Conservation (phyloP, 2,113 vertebrate genomes). For the Oenanthe oenanthe region DNA sequence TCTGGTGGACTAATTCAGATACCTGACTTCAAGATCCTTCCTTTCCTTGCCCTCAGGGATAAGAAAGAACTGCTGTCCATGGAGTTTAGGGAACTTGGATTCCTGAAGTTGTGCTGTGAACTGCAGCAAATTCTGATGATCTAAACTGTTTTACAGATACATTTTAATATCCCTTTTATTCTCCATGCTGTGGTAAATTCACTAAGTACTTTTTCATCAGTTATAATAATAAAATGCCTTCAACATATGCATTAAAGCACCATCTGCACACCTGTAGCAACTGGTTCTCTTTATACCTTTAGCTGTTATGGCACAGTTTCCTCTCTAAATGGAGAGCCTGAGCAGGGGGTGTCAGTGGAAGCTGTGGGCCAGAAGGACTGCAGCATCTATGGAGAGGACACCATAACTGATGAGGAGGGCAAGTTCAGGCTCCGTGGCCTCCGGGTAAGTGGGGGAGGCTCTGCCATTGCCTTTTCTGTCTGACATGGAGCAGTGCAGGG, state of each 20-base stretch:
- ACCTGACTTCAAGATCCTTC: not conserved
- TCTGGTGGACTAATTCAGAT: not conserved
- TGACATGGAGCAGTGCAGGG: not conserved
- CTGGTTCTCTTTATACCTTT: not conserved
- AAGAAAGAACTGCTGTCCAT: not conserved
- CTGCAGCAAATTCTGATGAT: not conserved
- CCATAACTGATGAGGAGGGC: slow-evolving; percentile 92
- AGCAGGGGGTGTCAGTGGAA: slow-evolving; percentile 91
- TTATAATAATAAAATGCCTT: not conserved
- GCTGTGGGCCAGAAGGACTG: slow-evolving; percentile 91
- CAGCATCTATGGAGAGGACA: slow-evolving; percentile 93
- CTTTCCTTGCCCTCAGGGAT: not conserved
- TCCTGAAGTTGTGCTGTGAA: not conserved
- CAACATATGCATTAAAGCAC: not conserved
- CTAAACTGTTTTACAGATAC: not conserved
- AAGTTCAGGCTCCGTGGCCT: slow-evolving; percentile 92
- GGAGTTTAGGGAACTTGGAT: not conserved
- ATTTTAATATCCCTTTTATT: not conserved
- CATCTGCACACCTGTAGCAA: not conserved
- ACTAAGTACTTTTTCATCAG: not conserved
- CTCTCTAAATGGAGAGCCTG: slow-evolving; percentile 93
- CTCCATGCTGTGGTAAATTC: not conserved
- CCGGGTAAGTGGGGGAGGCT: slow-evolving; percentile 78
- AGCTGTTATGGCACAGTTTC: slow-evolving; percentile 94
- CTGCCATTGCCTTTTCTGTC: not conserved